Percentiles rank a stretch among this genome's conserved stretches.
These are phyloP conservation scores for Lysiphlebus fabarum DNA, from an alignment of 1,140 invertebrate genomes.

Conservation along the genomic window DNA sequence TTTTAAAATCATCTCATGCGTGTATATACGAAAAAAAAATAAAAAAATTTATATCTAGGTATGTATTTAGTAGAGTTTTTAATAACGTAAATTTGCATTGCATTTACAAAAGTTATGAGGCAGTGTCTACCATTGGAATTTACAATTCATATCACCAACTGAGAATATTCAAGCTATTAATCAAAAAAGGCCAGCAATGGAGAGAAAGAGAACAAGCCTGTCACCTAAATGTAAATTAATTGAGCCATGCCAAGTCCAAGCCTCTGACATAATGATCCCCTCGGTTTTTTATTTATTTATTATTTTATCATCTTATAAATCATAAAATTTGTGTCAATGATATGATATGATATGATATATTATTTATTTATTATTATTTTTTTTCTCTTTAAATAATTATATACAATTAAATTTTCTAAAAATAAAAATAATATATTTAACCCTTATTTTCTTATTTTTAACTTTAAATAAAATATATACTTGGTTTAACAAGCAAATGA, in stretches of 20 bases:
- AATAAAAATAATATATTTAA: not conserved
- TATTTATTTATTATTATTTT: too few relatives aligned
- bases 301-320: not conserved
- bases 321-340: not conserved
- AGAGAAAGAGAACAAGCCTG: not conserved
- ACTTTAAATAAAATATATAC: not conserved
- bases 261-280: constrained; percentile 5
- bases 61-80: constrained; percentile 11
- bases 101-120: constrained; percentile 13
- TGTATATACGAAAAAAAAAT: not conserved
- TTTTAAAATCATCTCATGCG: too few relatives aligned
- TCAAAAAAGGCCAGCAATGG: constrained; percentile 28
- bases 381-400: not conserved
- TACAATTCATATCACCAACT: constrained; percentile 44
- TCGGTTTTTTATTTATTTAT: not conserved
- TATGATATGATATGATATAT: too few relatives aligned
- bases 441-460: not conserved
- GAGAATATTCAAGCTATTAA: constrained; percentile 46
- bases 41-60: not conserved
- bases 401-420: not conserved
- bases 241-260: constrained; percentile 21
- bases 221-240: constrained; percentile 39
- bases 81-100: constrained; percentile 24
- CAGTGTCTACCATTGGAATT: constrained; percentile 29
- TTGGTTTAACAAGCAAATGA: not conserved